Percentiles rank a stretch among this genome's conserved stretches.
Conservation (phyloP, 1,140 invertebrate genomes). For the Orchesella cincta region DNA sequence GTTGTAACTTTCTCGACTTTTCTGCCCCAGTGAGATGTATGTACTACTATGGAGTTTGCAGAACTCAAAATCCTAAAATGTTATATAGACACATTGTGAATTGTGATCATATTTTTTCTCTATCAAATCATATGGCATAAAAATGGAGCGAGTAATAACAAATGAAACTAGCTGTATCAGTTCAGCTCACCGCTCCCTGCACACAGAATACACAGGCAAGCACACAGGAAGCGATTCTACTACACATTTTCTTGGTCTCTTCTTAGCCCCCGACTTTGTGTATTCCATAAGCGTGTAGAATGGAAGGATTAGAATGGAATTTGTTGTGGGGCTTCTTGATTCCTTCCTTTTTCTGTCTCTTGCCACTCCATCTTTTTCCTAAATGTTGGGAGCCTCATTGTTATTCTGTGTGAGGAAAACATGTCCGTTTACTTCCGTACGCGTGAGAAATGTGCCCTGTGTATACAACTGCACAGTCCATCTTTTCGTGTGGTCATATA, state of each 20-base stretch:
- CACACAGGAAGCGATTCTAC: too few species aligned
- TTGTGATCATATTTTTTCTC: not conserved
- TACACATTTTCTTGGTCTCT: too few species aligned
- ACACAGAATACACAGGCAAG: too few species aligned
- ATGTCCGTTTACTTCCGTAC: slow-evolving; percentile 25
- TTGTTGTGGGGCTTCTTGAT: slow-evolving; percentile 32
- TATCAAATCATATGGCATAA: not conserved
- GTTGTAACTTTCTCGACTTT: not conserved
- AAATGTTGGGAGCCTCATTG: slow-evolving; percentile 24
- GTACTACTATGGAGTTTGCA: too few species aligned
- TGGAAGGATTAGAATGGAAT: slow-evolving; percentile 41
- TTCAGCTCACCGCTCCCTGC: not conserved
- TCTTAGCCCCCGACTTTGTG: too few species aligned
- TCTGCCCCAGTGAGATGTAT: too few species aligned
- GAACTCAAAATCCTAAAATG: too few species aligned
- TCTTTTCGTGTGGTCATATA: too few species aligned
- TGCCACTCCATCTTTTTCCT: slow-evolving; percentile 24
- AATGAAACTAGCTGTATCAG: slow-evolving; percentile 2
- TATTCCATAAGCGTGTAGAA: slow-evolving; percentile 10
- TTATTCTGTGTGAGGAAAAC: slow-evolving; percentile 35
- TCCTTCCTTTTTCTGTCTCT: slow-evolving; percentile 6
- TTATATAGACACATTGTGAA: too few species aligned
- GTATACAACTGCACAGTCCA: too few species aligned
- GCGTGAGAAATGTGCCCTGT: not conserved
- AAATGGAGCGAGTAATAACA: slow-evolving; percentile 3